These are phyloP conservation scores for Chaenocephalus aceratus DNA, from an alignment of 2,113 vertebrate species.

Conservation along the genomic window DNA sequence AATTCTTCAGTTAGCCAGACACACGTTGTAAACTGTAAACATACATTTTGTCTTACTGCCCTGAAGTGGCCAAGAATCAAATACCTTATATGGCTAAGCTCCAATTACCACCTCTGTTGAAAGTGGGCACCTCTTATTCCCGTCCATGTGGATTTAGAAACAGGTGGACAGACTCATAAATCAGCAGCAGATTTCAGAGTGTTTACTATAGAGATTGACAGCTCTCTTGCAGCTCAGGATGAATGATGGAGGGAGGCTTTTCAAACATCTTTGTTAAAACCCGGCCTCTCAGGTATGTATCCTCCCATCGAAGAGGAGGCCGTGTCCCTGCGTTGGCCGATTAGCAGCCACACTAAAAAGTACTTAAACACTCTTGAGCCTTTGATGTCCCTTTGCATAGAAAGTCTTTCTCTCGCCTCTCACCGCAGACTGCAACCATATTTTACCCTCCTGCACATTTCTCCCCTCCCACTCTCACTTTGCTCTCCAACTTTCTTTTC, in stretches of 20 bases:
- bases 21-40: background rate
- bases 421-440: slow-evolving; percentile 38
- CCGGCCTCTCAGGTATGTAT: slow-evolving; percentile 9
- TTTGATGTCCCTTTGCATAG: slow-evolving; percentile 70
- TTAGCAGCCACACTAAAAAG: slow-evolving; percentile 56
- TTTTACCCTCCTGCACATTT: slow-evolving; percentile 52
- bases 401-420: slow-evolving; percentile 44
- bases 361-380: slow-evolving; percentile 47
- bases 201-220: slow-evolving; percentile 27
- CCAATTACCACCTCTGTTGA: background rate
- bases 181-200: slow-evolving; percentile 43
- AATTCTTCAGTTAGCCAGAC: background rate
- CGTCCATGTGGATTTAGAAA: slow-evolving; percentile 27
- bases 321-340: slow-evolving; percentile 27
- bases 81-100: background rate
- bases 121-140: background rate
- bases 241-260: slow-evolving; percentile 38
- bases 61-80: background rate
- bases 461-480: slow-evolving; percentile 58
- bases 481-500: slow-evolving; percentile 65
- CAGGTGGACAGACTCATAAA: slow-evolving; percentile 25
- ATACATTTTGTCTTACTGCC: background rate
- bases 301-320: slow-evolving; percentile 23
- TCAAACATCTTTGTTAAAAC: slow-evolving; percentile 9
- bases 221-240: slow-evolving; percentile 21